phyloP scores from a whole-genome alignment of 2,113 vertebrate species.

The Ellobius talpinus region DNA sequence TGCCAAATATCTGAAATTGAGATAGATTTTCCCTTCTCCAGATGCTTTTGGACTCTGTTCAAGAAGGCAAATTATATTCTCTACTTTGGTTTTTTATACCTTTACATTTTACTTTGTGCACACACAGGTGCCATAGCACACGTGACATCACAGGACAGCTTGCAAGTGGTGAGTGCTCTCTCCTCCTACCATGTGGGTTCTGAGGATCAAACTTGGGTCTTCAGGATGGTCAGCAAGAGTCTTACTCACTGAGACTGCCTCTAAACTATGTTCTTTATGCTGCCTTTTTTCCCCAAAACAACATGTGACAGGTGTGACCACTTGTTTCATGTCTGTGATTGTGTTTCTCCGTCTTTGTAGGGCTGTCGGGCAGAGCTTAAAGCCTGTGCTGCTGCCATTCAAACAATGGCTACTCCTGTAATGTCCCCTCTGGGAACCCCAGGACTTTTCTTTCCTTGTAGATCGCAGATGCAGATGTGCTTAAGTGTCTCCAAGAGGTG shows the following conservation, averaged over 20 bases:
- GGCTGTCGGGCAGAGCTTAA: neutral
- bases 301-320: too few species aligned
- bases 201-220: neutral
- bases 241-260: too few species aligned
- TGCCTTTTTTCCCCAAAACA: neutral
- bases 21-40: neutral
- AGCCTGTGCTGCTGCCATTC: neutral
- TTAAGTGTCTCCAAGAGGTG: neutral
- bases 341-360: fast-evolving
- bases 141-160: neutral
- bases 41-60: neutral
- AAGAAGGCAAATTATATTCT: neutral
- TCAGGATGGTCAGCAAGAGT: neutral
- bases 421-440: neutral
- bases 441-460: neutral
- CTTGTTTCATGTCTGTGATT: neutral
- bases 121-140: too few species aligned
- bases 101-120: neutral
- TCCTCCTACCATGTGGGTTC: neutral
- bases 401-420: neutral
- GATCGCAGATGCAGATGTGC: neutral
- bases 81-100: neutral
- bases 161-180: neutral
- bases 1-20: neutral
- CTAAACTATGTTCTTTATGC: neutral